phyloP scores from a whole-genome alignment of 2,113 vertebrate species.

The Solenodon paradoxus region DNA sequence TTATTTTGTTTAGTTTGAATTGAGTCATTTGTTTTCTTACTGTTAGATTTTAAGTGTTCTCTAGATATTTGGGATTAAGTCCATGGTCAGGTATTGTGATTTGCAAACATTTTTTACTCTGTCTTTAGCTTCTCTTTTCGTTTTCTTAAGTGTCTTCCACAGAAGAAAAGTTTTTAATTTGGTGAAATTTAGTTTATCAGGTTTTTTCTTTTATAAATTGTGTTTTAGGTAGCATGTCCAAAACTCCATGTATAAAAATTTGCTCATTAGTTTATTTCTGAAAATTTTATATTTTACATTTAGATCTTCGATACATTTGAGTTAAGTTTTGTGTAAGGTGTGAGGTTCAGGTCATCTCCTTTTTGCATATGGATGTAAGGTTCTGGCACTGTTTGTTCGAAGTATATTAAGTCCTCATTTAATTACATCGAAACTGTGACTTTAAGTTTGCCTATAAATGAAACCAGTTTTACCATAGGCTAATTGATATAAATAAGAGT shows the following conservation, averaged over 20 bases:
- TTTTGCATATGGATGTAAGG: not conserved
- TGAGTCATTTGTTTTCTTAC: not conserved
- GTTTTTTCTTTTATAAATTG: not conserved
- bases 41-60: not conserved
- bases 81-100: not conserved
- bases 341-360: not conserved
- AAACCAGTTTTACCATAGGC: too few relatives aligned
- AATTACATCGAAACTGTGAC: too few relatives aligned
- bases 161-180: not conserved
- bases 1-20: not conserved
- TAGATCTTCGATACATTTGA: conserved; percentile 1
- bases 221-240: not conserved
- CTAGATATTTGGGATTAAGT: not conserved
- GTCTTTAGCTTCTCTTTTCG: not conserved
- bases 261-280: not conserved
- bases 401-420: not conserved
- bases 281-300: not conserved
- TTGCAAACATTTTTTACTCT: not conserved
- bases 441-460: too few relatives aligned
- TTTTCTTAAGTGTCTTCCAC: not conserved
- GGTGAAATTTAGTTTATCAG: not conserved
- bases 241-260: not conserved
- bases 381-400: not conserved
- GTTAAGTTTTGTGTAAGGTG: not conserved
- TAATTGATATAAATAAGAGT: too few relatives aligned